Conservation (phyloP, 2,888 invertebrate genomes). For the Philaethria dido region DNA sequence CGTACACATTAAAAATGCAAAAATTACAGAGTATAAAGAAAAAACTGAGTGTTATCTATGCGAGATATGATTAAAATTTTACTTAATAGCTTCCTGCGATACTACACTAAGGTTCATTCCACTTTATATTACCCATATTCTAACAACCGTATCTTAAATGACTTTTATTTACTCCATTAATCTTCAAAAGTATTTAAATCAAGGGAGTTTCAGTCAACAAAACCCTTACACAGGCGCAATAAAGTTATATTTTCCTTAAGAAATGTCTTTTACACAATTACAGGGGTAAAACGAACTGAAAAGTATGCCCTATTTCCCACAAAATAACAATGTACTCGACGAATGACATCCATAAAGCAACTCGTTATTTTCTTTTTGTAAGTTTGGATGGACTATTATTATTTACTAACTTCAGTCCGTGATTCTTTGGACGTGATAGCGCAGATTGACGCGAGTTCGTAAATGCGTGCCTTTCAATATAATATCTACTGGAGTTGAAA, state of each 20-base stretch:
- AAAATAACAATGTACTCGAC: conserved; percentile 16
- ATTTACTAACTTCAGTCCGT: neutral
- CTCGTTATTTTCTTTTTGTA: conserved; percentile 6
- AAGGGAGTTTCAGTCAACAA: neutral
- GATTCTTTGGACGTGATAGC: neutral
- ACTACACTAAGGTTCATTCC: neutral
- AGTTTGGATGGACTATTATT: neutral
- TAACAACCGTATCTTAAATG: conserved; percentile 5
- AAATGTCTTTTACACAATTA: neutral
- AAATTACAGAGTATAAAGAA: neutral
- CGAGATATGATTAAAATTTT: conserved; percentile 20
- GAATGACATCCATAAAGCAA: neutral
- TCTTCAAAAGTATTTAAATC: conserved; percentile 9
- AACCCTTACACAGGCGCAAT: neutral
- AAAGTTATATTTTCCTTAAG: neutral
- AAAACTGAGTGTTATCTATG: neutral
- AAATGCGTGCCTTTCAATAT: neutral
- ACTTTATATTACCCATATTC: conserved; percentile 6
- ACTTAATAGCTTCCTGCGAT: conserved; percentile 11
- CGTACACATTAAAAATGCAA: no score
- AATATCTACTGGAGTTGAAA: neutral
- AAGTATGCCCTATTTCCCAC: neutral
- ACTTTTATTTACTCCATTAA: neutral
- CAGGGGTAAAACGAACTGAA: neutral
- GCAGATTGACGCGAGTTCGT: neutral